A percentile compares a stretch with the other conserved stretches of the same genome.
phyloP scores from a whole-genome alignment of 2,888 invertebrate genomes.

The Prosopocoilus inquinatus region DNA sequence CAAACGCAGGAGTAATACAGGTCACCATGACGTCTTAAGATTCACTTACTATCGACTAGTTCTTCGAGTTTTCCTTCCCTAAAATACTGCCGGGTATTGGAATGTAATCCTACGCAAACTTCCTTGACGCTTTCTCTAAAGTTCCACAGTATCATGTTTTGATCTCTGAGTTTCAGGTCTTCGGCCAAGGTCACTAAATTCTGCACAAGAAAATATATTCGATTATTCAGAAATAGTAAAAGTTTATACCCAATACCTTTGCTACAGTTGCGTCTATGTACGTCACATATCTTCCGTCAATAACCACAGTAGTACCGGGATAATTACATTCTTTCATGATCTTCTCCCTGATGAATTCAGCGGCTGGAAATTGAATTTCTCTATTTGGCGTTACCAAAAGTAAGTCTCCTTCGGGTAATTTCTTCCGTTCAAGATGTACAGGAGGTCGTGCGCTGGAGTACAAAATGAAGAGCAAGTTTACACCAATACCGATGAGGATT shows the following conservation, averaged over 20 bases:
- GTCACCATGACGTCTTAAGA: not conserved
- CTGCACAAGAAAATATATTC: conserved; percentile 43
- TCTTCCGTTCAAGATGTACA: conserved; percentile 36
- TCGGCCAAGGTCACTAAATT: conserved; percentile 56
- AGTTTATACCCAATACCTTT: conserved; percentile 54
- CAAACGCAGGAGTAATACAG: not conserved
- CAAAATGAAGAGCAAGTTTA: conserved; percentile 54
- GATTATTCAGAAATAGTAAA: not conserved
- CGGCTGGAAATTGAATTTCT: conserved; percentile 76
- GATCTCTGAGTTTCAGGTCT: conserved; percentile 54
- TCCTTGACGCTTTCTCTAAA: conserved; percentile 45
- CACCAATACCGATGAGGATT: conserved; percentile 58
- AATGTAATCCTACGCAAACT: conserved; percentile 40
- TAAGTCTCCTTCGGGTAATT: conserved; percentile 48
- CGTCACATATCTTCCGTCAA: conserved; percentile 57
- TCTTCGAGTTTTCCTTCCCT: conserved; percentile 36
- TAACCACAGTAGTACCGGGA: conserved; percentile 39
- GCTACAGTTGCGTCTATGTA: conserved; percentile 63
- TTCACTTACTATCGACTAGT: conserved; percentile 30
- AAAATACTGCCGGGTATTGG: conserved; percentile 34
- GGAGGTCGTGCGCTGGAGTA: conserved; percentile 56
- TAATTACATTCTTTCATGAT: conserved; percentile 45
- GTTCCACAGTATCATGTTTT: conserved; percentile 56
- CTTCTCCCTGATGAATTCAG: conserved; percentile 65
- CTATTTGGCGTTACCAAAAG: conserved; percentile 68